phyloP scores from a whole-genome alignment of 2,888 invertebrate genomes.

The Coelinius sp. region DNA sequence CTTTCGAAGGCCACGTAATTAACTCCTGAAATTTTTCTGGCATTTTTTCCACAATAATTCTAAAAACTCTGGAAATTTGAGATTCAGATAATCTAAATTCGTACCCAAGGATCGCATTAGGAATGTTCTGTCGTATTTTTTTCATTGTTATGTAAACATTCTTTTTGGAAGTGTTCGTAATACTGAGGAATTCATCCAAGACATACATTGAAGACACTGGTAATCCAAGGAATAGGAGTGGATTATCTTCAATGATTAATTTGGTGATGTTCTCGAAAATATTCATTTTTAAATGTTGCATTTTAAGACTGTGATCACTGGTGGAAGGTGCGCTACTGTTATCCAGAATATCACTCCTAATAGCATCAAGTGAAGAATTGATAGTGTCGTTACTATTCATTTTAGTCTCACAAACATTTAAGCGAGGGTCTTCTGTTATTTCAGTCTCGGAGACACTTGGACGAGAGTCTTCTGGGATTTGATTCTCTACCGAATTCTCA shows the following conservation, averaged over 20 bases:
- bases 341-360: background rate
- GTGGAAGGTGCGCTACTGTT: background rate
- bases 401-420: background rate
- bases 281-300: background rate
- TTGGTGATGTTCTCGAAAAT: conserved; percentile 7
- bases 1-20: conserved; percentile 29
- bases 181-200: conserved; percentile 29
- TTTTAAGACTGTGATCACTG: background rate
- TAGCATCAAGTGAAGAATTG: background rate
- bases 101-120: conserved; percentile 27
- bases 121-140: conserved; percentile 27
- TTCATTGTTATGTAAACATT: conserved; percentile 29
- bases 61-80: conserved; percentile 29
- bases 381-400: background rate
- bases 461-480: background rate
- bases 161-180: conserved; percentile 12
- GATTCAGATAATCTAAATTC: conserved; percentile 34
- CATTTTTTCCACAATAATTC: conserved; percentile 13
- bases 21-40: conserved; percentile 20
- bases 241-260: conserved; percentile 31
- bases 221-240: conserved; percentile 30
- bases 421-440: background rate
- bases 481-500: background rate
- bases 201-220: conserved; percentile 33
- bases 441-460: background rate